A percentile compares a stretch with the other conserved stretches of the same genome.
Evolutionary conservation across 2,797 vertebrate species (phyloP).

Genomic region (Phalloptychus januarius): DNA sequence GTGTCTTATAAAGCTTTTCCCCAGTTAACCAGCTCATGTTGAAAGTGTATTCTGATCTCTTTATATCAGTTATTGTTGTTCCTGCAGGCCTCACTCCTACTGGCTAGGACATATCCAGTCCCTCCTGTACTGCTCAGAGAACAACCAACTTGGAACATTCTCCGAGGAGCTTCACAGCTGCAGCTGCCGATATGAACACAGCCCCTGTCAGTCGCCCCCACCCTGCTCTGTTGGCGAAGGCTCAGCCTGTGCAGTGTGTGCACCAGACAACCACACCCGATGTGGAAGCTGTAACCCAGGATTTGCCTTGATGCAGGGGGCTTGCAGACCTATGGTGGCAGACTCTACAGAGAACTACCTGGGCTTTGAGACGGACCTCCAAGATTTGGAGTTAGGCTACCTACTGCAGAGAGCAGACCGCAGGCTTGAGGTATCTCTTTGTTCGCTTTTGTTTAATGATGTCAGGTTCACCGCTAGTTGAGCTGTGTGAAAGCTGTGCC

Average conservation of each 20-base stretch:
- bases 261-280: slow-evolving; percentile 92
- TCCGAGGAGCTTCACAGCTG: slow-evolving; percentile 93
- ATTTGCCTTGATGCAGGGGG: slow-evolving; percentile 89
- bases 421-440: slow-evolving; percentile 82
- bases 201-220: slow-evolving; percentile 84
- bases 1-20: slow-evolving; percentile 32
- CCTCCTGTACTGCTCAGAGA: slow-evolving; percentile 94
- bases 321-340: slow-evolving; percentile 92
- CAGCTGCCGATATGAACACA: slow-evolving; percentile 90
- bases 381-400: slow-evolving; percentile 93
- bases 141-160: slow-evolving; percentile 92
- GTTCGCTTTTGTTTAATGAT: slow-evolving; percentile 43
- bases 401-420: slow-evolving; percentile 91
- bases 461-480: slow-evolving; percentile 26
- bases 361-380: slow-evolving; percentile 94
- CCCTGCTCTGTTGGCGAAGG: slow-evolving; percentile 90
- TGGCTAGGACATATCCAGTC: slow-evolving; percentile 95
- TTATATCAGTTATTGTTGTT: background rate
- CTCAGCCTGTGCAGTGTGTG: slow-evolving; percentile 84
- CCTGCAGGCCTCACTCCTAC: slow-evolving; percentile 86
- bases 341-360: slow-evolving; percentile 96
- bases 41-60: slow-evolving; percentile 20
- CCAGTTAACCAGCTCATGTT: slow-evolving; percentile 37
- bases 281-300: slow-evolving; percentile 92
- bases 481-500: slow-evolving; percentile 38